A percentile compares a stretch with the other conserved stretches of the same genome.
phyloP scores from a whole-genome alignment of 2,888 invertebrate genomes.

The Nasonovia ribisnigri region DNA sequence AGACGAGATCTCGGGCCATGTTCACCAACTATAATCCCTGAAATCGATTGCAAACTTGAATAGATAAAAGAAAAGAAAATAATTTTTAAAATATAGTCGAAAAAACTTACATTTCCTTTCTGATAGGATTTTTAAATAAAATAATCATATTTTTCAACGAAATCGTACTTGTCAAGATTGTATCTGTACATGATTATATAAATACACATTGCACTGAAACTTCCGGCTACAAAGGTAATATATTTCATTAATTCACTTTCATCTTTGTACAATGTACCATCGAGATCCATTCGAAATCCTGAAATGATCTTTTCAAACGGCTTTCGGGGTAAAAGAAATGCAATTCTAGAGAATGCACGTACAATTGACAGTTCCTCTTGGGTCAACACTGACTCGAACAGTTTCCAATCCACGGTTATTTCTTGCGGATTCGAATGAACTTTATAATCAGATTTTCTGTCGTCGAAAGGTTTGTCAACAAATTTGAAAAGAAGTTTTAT shows the following conservation, averaged over 20 bases:
- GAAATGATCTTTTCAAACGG: constrained; percentile 32
- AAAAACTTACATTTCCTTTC: constrained; percentile 27
- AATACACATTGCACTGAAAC: background rate
- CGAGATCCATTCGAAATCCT: constrained; percentile 16
- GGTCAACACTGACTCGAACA: constrained; percentile 1
- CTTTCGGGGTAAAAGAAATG: constrained; percentile 38
- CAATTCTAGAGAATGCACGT: constrained; percentile 40
- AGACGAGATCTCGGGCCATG: constrained; percentile 29
- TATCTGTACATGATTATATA: constrained; percentile 14
- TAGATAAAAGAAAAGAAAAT: background rate
- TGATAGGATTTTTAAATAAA: background rate
- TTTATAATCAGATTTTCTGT: constrained; percentile 48
- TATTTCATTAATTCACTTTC: constrained; percentile 28
- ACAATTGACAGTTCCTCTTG: constrained; percentile 2
- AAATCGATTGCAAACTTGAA: background rate
- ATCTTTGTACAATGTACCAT: background rate
- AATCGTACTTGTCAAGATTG: background rate
- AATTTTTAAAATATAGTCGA: background rate
- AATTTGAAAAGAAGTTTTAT: background rate
- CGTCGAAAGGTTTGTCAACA: constrained; percentile 25
- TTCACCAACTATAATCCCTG: constrained; percentile 31
- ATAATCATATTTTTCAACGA: background rate
- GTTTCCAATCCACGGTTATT: background rate
- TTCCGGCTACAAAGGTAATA: background rate
- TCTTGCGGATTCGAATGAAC: background rate